A percentile compares a stretch with the other conserved stretches of the same genome.
Conservation (phyloP, 2,113 vertebrate species). For the Haliaeetus leucogaster region DNA sequence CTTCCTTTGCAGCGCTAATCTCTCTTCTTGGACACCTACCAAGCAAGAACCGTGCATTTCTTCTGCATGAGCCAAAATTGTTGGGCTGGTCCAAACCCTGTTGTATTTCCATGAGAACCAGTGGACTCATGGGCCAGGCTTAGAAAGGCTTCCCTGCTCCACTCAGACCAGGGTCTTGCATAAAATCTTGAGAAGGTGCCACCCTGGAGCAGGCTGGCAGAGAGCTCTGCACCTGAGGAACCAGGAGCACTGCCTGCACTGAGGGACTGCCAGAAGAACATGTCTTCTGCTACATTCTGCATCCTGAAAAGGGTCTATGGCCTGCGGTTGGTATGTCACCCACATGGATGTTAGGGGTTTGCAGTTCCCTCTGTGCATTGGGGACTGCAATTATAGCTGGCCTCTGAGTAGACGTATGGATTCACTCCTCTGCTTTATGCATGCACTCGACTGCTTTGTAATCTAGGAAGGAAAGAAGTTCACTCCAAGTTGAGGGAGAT, state of each 20-base stretch:
- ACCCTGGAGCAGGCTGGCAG: not conserved
- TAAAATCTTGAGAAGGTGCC: not conserved
- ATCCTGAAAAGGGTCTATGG: not conserved
- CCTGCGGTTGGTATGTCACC: accelerated
- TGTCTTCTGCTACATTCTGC: not conserved
- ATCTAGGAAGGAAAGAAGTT: not conserved
- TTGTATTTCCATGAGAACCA: not conserved
- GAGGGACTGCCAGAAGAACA: not conserved
- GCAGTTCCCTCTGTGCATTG: not conserved
- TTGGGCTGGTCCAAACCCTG: too few species aligned
- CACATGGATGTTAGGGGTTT: not conserved
- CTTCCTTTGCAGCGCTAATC: not conserved
- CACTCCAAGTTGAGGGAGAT: not conserved
- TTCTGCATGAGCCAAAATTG: not conserved
- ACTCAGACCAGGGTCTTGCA: accelerated
- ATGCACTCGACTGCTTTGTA: accelerated
- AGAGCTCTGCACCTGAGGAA: not conserved
- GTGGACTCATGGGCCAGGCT: not conserved
- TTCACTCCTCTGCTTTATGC: not conserved
- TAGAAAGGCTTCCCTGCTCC: not conserved
- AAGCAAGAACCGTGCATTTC: not conserved
- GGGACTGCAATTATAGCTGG: not conserved
- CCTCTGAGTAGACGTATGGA: accelerated
- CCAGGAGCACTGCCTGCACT: not conserved
- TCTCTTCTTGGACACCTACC: not conserved